These are phyloP conservation scores for Coendou prehensilis DNA, from an alignment of 2,797 vertebrate species.

Conservation along the genomic window DNA sequence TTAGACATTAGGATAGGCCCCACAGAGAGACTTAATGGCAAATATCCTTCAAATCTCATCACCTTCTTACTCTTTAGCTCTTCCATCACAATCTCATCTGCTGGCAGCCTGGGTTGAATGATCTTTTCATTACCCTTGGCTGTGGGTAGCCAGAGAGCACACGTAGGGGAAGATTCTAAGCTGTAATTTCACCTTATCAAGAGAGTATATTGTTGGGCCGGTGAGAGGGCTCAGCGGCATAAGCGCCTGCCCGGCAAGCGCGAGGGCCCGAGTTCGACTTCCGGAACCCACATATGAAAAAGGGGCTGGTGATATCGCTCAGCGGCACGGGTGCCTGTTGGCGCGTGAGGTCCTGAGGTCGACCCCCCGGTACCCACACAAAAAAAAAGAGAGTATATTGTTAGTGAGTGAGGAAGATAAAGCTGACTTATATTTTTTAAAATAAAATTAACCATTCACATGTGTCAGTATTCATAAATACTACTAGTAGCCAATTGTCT, in stretches of 20 bases:
- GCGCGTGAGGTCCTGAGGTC: too few species aligned
- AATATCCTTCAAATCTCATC: neutral
- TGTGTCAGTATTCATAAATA: neutral
- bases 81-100: neutral
- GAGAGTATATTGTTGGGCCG: neutral
- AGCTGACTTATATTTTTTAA: constrained; percentile 1
- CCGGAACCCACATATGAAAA: too few species aligned
- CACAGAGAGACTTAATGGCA: neutral
- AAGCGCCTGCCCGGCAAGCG: too few species aligned
- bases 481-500: neutral
- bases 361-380: too few species aligned
- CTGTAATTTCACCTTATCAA: neutral
- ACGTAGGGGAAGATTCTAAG: neutral
- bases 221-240: too few species aligned
- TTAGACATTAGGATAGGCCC: neutral
- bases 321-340: too few species aligned
- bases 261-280: too few species aligned
- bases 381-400: neutral
- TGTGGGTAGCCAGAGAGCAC: neutral
- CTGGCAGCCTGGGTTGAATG: neutral
- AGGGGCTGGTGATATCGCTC: too few species aligned
- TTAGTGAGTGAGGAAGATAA: neutral
- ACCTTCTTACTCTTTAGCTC: neutral
- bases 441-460: neutral
- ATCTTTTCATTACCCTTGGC: neutral